phyloP scores from a whole-genome alignment of 2,888 invertebrate species.

The Campoplex capitator region DNA sequence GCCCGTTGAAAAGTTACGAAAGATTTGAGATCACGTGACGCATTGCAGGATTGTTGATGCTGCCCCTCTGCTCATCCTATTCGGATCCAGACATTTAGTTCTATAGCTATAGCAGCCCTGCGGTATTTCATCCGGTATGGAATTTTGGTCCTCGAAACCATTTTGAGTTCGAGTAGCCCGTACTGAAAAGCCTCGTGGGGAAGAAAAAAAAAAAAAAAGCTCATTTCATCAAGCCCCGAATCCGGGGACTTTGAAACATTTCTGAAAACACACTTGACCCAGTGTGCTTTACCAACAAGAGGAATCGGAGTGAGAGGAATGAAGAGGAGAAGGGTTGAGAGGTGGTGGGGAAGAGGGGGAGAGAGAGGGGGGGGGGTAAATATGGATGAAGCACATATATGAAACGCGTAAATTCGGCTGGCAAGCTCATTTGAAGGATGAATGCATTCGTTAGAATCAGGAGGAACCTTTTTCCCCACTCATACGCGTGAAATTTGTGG shows the following conservation, averaged over 20 bases:
- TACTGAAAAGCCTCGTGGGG: conserved; percentile 20
- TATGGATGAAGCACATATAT: conserved; percentile 1
- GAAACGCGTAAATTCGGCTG: conserved; percentile 26
- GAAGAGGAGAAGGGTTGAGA: too few relatives aligned
- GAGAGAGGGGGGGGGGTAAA: neutral
- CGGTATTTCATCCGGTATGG: conserved; percentile 8
- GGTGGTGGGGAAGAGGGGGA: neutral
- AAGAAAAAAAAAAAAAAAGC: conserved; percentile 9
- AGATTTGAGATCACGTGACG: neutral
- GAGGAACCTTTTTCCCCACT: conserved; percentile 6
- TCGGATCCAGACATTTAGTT: neutral
- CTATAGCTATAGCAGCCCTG: neutral
- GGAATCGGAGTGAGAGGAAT: neutral
- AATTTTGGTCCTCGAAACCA: conserved; percentile 44
- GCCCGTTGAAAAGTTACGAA: conserved; percentile 9
- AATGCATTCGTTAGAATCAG: conserved; percentile 35
- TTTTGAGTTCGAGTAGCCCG: conserved; percentile 49
- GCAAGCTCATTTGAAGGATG: conserved; percentile 1
- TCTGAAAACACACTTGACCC: conserved; percentile 61
- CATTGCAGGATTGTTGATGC: conserved; percentile 10
- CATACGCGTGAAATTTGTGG: conserved; percentile 1
- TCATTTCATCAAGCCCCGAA: conserved; percentile 49
- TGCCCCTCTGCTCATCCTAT: neutral
- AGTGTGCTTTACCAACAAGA: conserved; percentile 40
- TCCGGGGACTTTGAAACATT: conserved; percentile 52